These are phyloP conservation scores for Tribolium freemani DNA, from an alignment of 2,888 invertebrate species.

Conservation along the genomic window DNA sequence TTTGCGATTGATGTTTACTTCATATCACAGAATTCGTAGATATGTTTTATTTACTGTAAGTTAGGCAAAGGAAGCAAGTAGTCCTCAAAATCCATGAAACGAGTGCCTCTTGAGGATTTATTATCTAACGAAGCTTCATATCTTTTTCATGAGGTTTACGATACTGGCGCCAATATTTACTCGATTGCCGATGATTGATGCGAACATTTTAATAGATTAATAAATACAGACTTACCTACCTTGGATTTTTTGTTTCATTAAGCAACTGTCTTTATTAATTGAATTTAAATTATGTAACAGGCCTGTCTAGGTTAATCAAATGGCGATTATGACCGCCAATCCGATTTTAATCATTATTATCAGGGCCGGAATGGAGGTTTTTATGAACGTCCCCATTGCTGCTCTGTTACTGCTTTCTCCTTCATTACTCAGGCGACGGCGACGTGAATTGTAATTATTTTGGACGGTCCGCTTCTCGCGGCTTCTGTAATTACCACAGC, in stretches of 20 bases:
- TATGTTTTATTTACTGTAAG: slow-evolving; percentile 31
- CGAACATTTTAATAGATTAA: background rate
- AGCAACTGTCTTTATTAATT: too few species aligned
- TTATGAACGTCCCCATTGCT: background rate
- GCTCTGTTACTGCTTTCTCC: background rate
- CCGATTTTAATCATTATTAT: background rate
- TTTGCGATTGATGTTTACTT: slow-evolving; percentile 39
- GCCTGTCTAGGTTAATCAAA: too few species aligned
- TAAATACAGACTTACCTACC: background rate
- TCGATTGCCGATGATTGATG: background rate
- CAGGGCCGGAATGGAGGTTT: background rate
- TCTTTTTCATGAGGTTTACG: background rate
- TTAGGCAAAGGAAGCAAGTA: slow-evolving; percentile 1
- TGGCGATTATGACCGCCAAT: too few species aligned
- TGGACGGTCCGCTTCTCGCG: background rate
- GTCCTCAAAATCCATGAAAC: background rate
- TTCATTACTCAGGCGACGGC: background rate
- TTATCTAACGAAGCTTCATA: background rate
- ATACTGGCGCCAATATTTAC: background rate
- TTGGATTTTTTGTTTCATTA: too few species aligned
- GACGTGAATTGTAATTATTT: background rate
- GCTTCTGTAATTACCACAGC: background rate
- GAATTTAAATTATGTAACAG: too few species aligned
- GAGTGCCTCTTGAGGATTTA: background rate
- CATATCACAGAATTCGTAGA: slow-evolving; percentile 28